Conservation (phyloP, 1,140 invertebrate species). For the Colletes latitarsis region DNA sequence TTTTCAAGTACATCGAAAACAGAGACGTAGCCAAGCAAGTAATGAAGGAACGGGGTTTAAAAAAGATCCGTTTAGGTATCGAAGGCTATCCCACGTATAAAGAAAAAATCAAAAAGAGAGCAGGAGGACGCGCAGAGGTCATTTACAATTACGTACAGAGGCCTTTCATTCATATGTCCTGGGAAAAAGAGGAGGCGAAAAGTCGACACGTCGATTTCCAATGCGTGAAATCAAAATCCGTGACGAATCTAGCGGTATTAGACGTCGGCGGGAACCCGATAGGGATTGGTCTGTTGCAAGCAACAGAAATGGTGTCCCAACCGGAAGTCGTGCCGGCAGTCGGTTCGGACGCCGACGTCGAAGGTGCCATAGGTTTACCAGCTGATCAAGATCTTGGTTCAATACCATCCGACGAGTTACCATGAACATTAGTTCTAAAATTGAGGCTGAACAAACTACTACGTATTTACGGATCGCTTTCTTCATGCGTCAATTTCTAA, state of each 20-base stretch:
- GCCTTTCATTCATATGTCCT: constrained; percentile 99
- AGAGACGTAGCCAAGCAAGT: constrained; percentile 99
- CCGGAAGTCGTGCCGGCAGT: constrained; percentile 64
- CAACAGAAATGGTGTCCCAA: constrained; percentile 62
- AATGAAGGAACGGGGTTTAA: constrained; percentile 98
- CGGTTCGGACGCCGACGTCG: constrained; percentile 72
- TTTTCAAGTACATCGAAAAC: constrained; percentile 99
- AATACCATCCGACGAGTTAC: constrained; percentile 61
- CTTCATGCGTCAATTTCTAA: constrained; percentile 48
- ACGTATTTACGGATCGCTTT: constrained; percentile 33
- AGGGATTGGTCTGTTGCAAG: constrained; percentile 57
- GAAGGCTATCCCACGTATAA: constrained; percentile 99
- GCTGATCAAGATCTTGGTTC: constrained; percentile 60
- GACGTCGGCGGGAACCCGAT: constrained; percentile 84
- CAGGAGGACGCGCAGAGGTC: constrained; percentile 95
- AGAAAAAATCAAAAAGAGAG: constrained; percentile 96
- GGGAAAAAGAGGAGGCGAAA: constrained; percentile 99
- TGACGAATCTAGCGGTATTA: constrained; percentile 92
- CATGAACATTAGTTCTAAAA: constrained; percentile 38
- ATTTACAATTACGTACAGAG: constrained; percentile 99
- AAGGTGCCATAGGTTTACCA: constrained; percentile 68
- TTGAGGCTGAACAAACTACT: constrained; percentile 3
- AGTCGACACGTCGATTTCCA: constrained; percentile 99
- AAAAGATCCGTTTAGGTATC: constrained; percentile 99
- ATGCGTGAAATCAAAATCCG: constrained; percentile 96